A percentile compares a stretch with the other conserved stretches of the same genome.
phyloP scores from a whole-genome alignment of 2,797 vertebrate genomes.

The Poecilia velifera region DNA sequence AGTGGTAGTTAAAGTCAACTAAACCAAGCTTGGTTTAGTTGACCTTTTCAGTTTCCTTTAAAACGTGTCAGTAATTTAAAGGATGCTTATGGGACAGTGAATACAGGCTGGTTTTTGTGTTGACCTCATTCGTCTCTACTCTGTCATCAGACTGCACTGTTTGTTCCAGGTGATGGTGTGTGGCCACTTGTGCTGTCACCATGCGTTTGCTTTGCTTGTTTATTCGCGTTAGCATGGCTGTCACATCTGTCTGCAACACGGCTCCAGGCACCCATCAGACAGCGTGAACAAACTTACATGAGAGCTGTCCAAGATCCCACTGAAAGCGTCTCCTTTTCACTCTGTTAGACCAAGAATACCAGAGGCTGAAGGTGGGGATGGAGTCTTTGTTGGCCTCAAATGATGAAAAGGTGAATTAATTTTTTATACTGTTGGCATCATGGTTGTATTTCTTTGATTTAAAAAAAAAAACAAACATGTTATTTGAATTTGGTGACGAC shows the following conservation, averaged over 20 bases:
- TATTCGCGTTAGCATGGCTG: conserved; percentile 53
- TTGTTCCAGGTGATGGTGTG: conserved; percentile 48
- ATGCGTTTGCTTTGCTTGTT: conserved; percentile 58
- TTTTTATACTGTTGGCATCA: neutral
- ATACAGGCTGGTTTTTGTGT: conserved; percentile 1
- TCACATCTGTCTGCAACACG: conserved; percentile 42
- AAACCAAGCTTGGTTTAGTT: neutral
- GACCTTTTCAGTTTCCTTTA: neutral
- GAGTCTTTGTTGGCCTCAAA: conserved; percentile 91
- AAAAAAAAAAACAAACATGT: neutral
- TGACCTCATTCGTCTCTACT: conserved; percentile 5
- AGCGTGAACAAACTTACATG: conserved; percentile 9
- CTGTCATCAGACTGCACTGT: conserved; percentile 6
- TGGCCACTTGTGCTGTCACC: conserved; percentile 43
- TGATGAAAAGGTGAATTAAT: conserved; percentile 89
- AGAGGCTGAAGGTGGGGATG: conserved; percentile 92
- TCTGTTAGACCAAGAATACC: conserved; percentile 92
- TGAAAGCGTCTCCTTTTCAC: conserved; percentile 8
- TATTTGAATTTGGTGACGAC: conserved; percentile 10
- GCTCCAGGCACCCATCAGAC: conserved; percentile 27
- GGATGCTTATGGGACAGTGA: conserved; percentile 11
- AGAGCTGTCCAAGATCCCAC: conserved; percentile 1
- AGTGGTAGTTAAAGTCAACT: neutral
- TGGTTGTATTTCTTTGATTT: neutral
- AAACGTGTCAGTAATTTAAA: conserved; percentile 31